Conservation (phyloP, 2,888 invertebrate genomes). For the Neria commutata region DNA sequence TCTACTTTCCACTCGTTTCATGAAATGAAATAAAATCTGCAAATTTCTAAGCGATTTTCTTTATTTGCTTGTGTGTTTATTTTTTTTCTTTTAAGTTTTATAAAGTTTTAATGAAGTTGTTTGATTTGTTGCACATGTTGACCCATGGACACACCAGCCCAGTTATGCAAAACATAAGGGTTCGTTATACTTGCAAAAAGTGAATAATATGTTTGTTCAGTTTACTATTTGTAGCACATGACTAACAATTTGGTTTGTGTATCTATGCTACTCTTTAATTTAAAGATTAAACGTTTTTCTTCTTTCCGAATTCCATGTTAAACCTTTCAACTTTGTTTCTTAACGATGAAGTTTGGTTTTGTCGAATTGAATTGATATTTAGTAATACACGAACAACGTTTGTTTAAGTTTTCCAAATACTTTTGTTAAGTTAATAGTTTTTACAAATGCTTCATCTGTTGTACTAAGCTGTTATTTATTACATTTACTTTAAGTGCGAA, state of each 20-base stretch:
- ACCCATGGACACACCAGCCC: background rate
- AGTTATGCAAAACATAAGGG: background rate
- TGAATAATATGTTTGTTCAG: background rate
- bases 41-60: no score
- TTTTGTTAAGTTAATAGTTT: background rate
- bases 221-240: background rate
- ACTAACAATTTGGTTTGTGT: background rate
- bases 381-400: background rate
- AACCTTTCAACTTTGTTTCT: conserved; percentile 17
- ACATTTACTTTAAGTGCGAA: background rate
- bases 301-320: conserved; percentile 36
- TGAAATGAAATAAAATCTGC: conserved; percentile 53
- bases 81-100: conserved; percentile 17
- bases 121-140: background rate
- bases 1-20: conserved; percentile 34
- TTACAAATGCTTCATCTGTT: background rate
- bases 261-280: conserved; percentile 33
- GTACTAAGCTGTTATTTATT: conserved; percentile 3
- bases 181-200: background rate
- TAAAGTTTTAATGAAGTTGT: conserved; percentile 7
- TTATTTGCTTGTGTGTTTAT: conserved; percentile 13
- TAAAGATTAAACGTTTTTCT: conserved; percentile 40
- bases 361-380: background rate
- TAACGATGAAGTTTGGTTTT: background rate
- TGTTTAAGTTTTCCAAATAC: background rate